These are phyloP conservation scores for Gonatopus flavifemur DNA, from an alignment of 1,140 invertebrate species.

Conservation along the genomic window DNA sequence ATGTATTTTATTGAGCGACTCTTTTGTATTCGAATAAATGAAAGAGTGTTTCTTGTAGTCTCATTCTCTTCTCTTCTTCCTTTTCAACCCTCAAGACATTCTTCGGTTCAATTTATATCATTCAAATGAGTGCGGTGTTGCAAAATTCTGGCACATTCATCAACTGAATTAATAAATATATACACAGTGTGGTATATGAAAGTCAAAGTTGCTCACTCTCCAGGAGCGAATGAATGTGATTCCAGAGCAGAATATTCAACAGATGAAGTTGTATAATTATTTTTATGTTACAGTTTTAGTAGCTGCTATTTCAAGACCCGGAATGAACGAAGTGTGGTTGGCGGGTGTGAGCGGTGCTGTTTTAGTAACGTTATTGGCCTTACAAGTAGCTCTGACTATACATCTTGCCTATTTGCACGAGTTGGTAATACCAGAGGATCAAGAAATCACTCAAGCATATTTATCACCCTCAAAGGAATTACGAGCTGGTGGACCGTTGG, in stretches of 20 bases:
- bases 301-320: conserved; percentile 74
- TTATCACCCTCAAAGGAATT: conserved; percentile 26
- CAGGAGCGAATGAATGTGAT: neutral
- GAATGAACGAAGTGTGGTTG: conserved; percentile 86
- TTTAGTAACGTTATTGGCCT: conserved; percentile 69
- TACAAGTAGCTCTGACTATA: conserved; percentile 64
- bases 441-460: conserved; percentile 2
- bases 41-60: no score
- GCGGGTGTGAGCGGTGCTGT: conserved; percentile 81
- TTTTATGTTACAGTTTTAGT: conserved; percentile 76
- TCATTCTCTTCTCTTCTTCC: no score
- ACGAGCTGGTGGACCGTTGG: conserved; percentile 46
- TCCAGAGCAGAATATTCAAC: neutral
- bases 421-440: conserved; percentile 8
- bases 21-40: no score
- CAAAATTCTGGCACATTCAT: no score
- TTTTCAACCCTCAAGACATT: no score
- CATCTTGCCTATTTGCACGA: conserved; percentile 41
- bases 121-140: no score
- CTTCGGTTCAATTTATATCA: no score
- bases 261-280: conserved; percentile 26
- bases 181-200: no score
- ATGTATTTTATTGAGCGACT: no score
- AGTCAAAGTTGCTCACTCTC: no score
- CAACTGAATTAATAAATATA: no score